These are phyloP conservation scores for Polymixis lichenea DNA, from an alignment of 2,888 invertebrate genomes.

Conservation along the genomic window DNA sequence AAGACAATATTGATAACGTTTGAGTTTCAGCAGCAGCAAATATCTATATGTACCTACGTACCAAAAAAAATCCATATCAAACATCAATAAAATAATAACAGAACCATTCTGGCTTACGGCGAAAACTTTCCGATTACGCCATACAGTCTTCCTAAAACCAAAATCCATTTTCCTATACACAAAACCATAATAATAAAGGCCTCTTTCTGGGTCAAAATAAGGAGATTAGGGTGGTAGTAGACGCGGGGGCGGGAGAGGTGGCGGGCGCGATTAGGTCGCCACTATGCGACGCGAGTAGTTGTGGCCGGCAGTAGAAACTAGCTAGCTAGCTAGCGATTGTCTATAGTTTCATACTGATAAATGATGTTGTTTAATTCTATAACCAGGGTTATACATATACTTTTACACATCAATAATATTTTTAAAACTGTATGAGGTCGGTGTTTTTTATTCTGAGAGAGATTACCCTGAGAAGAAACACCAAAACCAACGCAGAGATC, in stretches of 20 bases:
- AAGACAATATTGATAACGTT: not conserved
- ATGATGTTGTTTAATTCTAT: too few species aligned
- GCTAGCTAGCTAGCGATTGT: too few species aligned
- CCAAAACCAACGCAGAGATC: too few species aligned
- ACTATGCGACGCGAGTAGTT: not conserved
- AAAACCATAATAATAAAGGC: conserved; percentile 49
- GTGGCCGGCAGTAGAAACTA: not conserved
- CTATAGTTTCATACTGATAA: not conserved
- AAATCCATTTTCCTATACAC: conserved; percentile 31
- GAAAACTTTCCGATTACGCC: not conserved
- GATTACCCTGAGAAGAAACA: too few species aligned
- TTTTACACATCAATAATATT: too few species aligned
- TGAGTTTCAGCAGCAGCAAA: not conserved
- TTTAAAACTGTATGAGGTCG: too few species aligned
- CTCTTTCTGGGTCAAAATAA: too few species aligned
- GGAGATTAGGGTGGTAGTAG: not conserved
- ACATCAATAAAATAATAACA: not conserved
- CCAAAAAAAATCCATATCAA: conserved; percentile 1
- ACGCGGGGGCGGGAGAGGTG: not conserved
- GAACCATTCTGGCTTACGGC: not conserved
- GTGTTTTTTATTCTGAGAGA: too few species aligned
- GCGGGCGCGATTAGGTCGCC: not conserved
- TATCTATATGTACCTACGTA: too few species aligned
- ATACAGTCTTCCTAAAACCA: conserved; percentile 2
- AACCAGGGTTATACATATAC: too few species aligned